Percentiles rank a stretch among this genome's conserved stretches.
Conservation (phyloP, 2,797 vertebrate species). For the Anguilla megastoma region DNA sequence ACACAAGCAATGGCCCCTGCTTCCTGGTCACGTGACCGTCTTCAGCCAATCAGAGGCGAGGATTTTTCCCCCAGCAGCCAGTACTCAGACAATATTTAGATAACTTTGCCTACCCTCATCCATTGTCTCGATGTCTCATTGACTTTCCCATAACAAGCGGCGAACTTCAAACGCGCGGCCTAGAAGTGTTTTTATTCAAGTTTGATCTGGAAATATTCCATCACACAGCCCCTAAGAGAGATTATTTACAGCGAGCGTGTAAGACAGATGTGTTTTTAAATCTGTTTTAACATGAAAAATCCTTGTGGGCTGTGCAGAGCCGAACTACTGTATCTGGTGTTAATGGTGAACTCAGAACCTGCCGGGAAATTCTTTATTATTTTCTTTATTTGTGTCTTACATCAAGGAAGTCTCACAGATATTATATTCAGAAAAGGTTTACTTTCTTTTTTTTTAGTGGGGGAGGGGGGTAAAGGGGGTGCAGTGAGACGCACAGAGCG, state of each 20-base stretch:
- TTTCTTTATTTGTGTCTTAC: constrained; percentile 12
- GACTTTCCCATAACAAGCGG: constrained; percentile 63
- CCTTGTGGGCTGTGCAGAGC: constrained; percentile 49
- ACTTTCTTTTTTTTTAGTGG: neutral
- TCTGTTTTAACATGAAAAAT: constrained; percentile 64
- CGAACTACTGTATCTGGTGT: constrained; percentile 57
- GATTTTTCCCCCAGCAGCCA: constrained; percentile 46
- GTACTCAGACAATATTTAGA: constrained; percentile 56
- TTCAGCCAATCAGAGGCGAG: constrained; percentile 44
- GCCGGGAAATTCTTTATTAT: constrained; percentile 29
- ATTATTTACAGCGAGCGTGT: constrained; percentile 62
- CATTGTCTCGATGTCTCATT: constrained; percentile 62
- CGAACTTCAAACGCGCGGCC: constrained; percentile 52
- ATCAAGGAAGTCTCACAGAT: constrained; percentile 17
- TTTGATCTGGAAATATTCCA: constrained; percentile 69
- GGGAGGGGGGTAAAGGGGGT: neutral
- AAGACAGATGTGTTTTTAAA: constrained; percentile 68
- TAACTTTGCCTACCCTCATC: constrained; percentile 62
- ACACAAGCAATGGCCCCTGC: constrained; percentile 40
- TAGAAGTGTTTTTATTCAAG: constrained; percentile 55
- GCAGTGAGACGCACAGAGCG: neutral
- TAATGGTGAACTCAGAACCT: constrained; percentile 51
- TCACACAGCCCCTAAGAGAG: constrained; percentile 60
- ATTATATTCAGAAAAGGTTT: constrained; percentile 19
- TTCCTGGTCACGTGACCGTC: constrained; percentile 36